Evolutionary conservation across 1,140 invertebrate species (phyloP).

Genomic region (Pteromalus puparum): DNA sequence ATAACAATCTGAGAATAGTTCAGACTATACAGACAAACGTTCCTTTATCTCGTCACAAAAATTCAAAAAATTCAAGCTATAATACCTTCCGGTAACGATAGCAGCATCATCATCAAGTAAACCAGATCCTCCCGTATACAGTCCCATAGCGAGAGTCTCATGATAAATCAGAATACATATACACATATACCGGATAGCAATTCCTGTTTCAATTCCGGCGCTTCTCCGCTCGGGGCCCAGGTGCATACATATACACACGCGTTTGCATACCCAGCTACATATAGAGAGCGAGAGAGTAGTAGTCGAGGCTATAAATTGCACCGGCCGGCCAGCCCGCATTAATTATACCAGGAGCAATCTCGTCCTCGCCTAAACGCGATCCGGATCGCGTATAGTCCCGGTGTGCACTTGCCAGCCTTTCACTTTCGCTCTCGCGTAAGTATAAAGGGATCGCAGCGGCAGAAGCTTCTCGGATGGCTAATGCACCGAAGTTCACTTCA

Average conservation of each 20-base stretch:
- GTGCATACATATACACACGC: background rate
- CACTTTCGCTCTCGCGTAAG: background rate
- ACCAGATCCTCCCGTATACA: background rate
- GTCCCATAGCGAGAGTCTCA: background rate
- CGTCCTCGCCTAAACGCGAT: conserved; percentile 27
- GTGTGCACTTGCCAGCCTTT: background rate
- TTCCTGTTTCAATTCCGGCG: conserved; percentile 41
- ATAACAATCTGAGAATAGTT: no score
- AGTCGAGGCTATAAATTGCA: conserved; percentile 29
- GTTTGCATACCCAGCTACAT: background rate
- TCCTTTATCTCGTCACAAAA: no score
- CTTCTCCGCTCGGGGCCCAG: background rate
- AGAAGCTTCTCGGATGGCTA: background rate
- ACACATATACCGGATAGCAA: background rate
- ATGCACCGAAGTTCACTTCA: background rate
- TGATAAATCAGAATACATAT: background rate
- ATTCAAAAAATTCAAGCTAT: background rate
- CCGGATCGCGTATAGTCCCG: background rate
- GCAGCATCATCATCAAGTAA: background rate
- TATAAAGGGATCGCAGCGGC: background rate
- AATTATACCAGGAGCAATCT: conserved; percentile 41
- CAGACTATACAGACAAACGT: no score
- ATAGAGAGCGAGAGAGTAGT: background rate
- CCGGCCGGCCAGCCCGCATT: conserved; percentile 10
- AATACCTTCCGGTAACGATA: background rate